Base-by-base conservation (phyloP, 2,113 vertebrate genomes). In the Paradoxurus hermaphroditus region DNA sequence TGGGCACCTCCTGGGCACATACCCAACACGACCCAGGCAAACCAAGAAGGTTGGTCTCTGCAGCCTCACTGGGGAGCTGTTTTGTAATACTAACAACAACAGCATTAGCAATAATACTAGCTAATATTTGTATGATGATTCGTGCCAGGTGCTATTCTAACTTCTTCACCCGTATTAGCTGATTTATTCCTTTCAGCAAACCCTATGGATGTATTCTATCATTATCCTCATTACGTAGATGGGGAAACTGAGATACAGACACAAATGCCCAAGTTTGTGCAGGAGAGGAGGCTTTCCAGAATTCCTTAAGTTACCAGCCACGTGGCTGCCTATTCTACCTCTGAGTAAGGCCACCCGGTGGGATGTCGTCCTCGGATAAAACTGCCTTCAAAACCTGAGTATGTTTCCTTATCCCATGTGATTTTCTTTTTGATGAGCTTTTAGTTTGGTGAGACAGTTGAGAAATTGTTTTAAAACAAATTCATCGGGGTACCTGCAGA, bases 381-480 rank as follows among this genome's bases (percentile, higher is more conserved):
- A 78, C 29, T 81, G 49, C 94, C 81, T 88, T 88, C 29, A 77
- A 82, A 88, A 70, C 34, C 46, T 25, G 44, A 82, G 39, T 82
- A 53, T 62, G 94, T 96, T 94, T 41, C 39, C 63, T 62, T 67
- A 29, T 44, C n/a, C n/a, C 19, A n/a, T 21, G 19, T 87, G 36
- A 15, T 63, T 83, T 90, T 75, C 27, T 44, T 94, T 81, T 81
- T 56, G 34, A n/a, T 84, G 21, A 91, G 39, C 84, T 84, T 96
- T 77, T 18, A 86, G 23, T 34, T 62, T 94, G 14, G 9, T 75
- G 77, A n/a, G 56, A 70, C 92, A 65, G n/a, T 56, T 70, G 88
- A 83, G 70, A 97, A 90, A 39, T 91, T 14, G 65, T 93, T 94
- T 94, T 78, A 93, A 86, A 51, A 75, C 27, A 91, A 19, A 86